These are phyloP conservation scores for Meriones unguiculatus DNA, from an alignment of 2,113 vertebrate species.

Conservation along the genomic window DNA sequence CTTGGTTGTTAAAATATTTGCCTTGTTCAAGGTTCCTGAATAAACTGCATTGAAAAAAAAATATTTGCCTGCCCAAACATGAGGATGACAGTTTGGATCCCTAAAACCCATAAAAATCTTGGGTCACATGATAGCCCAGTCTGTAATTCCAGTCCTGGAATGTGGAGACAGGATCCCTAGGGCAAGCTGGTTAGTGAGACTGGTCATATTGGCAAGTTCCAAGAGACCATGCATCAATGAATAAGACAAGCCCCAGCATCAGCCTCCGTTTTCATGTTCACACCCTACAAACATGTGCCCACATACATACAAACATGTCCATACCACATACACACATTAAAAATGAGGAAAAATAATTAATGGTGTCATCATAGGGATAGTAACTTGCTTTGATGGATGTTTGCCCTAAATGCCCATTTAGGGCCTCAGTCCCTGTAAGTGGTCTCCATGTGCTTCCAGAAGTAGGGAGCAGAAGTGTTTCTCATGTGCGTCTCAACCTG, in stretches of 20 bases:
- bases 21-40: no score
- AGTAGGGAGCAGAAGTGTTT: background rate
- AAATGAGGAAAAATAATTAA: background rate
- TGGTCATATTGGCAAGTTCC: background rate
- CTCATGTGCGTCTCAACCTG: background rate
- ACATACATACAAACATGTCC: background rate
- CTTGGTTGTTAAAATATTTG: background rate
- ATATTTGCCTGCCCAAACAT: background rate
- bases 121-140: background rate
- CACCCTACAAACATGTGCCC: background rate
- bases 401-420: background rate
- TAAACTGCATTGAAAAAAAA: no score
- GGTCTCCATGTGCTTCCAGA: background rate
- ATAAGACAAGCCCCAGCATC: background rate
- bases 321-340: background rate
- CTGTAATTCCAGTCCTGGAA: background rate
- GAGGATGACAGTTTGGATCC: background rate
- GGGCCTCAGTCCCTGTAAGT: no score
- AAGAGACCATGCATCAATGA: background rate
- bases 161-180: background rate
- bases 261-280: background rate
- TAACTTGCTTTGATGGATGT: background rate
- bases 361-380: background rate
- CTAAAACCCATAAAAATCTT: background rate
- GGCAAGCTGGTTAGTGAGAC: background rate